Base-by-base conservation (phyloP, 1,140 invertebrate species). In the Pogonognathellus flavescens region DNA sequence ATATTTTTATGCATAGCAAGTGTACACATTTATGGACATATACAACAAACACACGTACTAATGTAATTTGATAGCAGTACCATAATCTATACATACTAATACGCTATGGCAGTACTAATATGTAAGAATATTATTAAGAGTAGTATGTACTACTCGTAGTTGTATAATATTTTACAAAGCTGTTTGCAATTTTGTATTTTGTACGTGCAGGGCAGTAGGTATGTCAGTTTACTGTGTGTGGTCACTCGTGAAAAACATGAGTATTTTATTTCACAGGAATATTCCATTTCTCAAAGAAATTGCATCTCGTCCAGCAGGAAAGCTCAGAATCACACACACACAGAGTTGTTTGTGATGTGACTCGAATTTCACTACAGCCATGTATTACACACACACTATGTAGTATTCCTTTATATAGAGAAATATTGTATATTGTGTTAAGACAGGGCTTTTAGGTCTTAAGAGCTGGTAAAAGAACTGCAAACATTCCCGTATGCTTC, bases 201-300 rank as follows among this genome's bases (percentile, higher is more conserved):
- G 31, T 41, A 41, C 31, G 31, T 41, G 31, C 31, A 41, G 31
- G 31, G 31, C 31, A 41, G 31, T 41, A 41, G 31, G 31, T 41
- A 66, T 25, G 22, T 31, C 10, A 13, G 62, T 25, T 66, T n/a
- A n/a, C n/a, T 66, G 62, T 66, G 62, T 66, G 62, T 66, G 62
- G 62, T 66, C 62, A 66, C 25, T 66, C 62, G 62, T 66, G 62
- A 66, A 66, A 66, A 66, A 66, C 62, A 31, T 22, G 22, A 25
- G 62, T 66, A 66, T 66, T 66, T 66, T 66, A 20, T 66, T 66
- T 66, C 62, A 66, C 62, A 66, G 25, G 62, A 66, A 66, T 66
- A 66, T 66, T 66, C 62, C 62, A 66, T 66, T 66, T 66, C 62
- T 66, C 62, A 66, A 66, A 66, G 62, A 66, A 66, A 66, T 66